These are phyloP conservation scores for Pseudeuparius sepicola DNA, from an alignment of 2,888 invertebrate genomes.

Conservation along the genomic window DNA sequence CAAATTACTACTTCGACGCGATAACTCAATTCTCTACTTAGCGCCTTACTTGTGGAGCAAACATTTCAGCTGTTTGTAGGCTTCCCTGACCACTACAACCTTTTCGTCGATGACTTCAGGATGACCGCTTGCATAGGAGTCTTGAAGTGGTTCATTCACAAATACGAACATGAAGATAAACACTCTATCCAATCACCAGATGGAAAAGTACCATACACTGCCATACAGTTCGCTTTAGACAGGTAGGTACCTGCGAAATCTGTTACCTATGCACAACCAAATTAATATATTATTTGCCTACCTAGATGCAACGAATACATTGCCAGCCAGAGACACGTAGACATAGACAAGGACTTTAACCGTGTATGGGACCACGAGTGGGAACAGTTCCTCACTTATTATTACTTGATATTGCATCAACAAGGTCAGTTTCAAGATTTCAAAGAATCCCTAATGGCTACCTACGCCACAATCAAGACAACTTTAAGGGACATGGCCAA, in stretches of 20 bases:
- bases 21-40: no score
- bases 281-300: slow-evolving; percentile 13
- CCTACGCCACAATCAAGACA: slow-evolving; percentile 44
- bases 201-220: slow-evolving; percentile 63
- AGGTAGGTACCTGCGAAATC: slow-evolving; percentile 26
- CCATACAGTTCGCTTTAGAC: slow-evolving; percentile 72
- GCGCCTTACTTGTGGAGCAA: no score
- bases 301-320: slow-evolving; percentile 63
- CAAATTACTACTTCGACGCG: no score
- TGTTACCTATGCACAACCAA: neutral
- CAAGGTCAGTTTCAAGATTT: slow-evolving; percentile 35
- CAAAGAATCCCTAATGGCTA: slow-evolving; percentile 17
- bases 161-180: slow-evolving; percentile 39
- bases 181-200: slow-evolving; percentile 45
- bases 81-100: slow-evolving; percentile 69
- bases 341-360: slow-evolving; percentile 52
- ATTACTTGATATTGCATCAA: slow-evolving; percentile 57
- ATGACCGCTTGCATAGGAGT: slow-evolving; percentile 79
- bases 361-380: slow-evolving; percentile 75
- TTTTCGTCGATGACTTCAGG: slow-evolving; percentile 82
- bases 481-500: slow-evolving; percentile 56
- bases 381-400: slow-evolving; percentile 73
- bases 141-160: slow-evolving; percentile 64
- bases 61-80: slow-evolving; percentile 31
- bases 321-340: slow-evolving; percentile 64